phyloP scores from a whole-genome alignment of 2,797 vertebrate genomes.

The Pachyuromys duprasi region DNA sequence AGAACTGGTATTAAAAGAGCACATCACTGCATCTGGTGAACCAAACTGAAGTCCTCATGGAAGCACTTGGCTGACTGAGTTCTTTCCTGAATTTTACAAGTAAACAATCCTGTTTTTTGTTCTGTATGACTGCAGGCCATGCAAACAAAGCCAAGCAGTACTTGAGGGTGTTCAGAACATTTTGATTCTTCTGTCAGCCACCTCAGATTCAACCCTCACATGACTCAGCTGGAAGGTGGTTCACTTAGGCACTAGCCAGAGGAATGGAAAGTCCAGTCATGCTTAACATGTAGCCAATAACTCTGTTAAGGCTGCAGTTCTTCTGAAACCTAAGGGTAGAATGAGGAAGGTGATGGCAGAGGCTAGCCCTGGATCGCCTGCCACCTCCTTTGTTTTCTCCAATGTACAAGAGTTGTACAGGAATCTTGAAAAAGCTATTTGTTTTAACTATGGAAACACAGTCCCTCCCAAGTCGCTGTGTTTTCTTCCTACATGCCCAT shows the following conservation, averaged over 20 bases:
- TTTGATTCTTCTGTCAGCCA: neutral
- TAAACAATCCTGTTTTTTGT: neutral
- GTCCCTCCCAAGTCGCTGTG: neutral
- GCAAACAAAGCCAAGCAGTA: neutral
- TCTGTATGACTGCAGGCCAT: neutral
- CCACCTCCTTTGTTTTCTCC: neutral
- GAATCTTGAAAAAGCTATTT: neutral
- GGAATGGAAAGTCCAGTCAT: neutral
- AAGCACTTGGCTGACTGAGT: neutral
- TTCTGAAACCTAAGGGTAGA: neutral
- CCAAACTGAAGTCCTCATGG: neutral
- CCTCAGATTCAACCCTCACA: neutral
- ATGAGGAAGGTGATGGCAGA: neutral
- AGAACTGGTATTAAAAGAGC: neutral
- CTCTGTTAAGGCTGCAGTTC: neutral
- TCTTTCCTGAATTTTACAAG: neutral
- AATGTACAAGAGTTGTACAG: neutral
- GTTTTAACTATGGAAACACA: conserved; percentile 26
- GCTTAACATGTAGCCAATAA: neutral
- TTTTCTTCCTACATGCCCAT: neutral
- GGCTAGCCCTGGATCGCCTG: neutral
- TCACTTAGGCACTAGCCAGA: neutral
- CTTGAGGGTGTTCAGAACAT: neutral
- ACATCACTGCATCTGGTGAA: neutral
- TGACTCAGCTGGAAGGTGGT: neutral